Base-by-base conservation (phyloP, 2,113 vertebrate species). In the Helogale parvula region DNA sequence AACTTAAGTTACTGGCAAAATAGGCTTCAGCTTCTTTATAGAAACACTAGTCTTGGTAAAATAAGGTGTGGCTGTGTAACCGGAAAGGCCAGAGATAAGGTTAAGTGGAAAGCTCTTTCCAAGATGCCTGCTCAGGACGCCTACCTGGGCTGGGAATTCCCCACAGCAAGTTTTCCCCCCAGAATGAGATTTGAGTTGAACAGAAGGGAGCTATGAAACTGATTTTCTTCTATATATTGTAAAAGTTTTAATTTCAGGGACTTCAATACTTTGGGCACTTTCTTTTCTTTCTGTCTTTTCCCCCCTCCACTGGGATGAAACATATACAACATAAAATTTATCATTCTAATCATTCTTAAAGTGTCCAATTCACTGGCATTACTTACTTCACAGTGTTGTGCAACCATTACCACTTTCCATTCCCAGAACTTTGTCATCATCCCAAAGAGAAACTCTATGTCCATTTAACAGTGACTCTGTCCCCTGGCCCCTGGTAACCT, bases 141-240 rank as follows among this genome's bases (percentile, higher is more conserved):
- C 76, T 63, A 47, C 91, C n/a, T 50, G 27, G n/a, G 10, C 19
- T 68, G 38, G 92, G 69, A 88, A 85, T 88, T 68, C 57, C 63
- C n/a, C 65, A 66, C 31, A n/a, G 85, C 25, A 16, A 38, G 45
- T 84, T 74, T 94, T 17, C n/a, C 50, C 60, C 85, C 35, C 31
- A 33, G 33, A 82, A 68, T 33, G 71, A 94, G 31, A 81, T 85
- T 88, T 65, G 88, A 71, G 6, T 45, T 82, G 17, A 69, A 86
- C 11, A n/a, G 50, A 94, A 96, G 7, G n/a, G 16, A 60, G 35
- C 88, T 57, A 79, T 10, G 3, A 83, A 68, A 88, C 38, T 74
- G 54, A 69, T 33, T 97, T 92, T 95, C 57, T 63, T 97, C 29
- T 92, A 11, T 95, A 77, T 80, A 84, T 65, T 71, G 15, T 35